phyloP scores from a whole-genome alignment of 2,888 invertebrate genomes.

The Brenthis hecate region DNA sequence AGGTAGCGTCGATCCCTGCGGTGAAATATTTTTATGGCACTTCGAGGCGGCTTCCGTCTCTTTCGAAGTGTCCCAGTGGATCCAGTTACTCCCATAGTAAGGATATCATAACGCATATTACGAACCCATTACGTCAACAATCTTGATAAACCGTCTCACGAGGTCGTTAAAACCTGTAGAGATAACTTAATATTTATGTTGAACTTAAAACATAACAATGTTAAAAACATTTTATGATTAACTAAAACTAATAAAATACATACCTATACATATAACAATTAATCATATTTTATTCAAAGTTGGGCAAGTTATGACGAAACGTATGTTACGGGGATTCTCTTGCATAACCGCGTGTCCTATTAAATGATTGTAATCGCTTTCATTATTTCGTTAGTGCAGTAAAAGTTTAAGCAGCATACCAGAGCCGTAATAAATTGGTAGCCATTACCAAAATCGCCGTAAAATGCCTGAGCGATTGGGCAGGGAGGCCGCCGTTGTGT shows the following conservation, averaged over 20 bases:
- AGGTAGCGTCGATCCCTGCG: conserved; percentile 70
- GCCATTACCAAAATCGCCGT: conserved; percentile 78
- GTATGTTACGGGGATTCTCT: conserved; percentile 41
- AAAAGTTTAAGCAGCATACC: conserved; percentile 67
- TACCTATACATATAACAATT: background rate
- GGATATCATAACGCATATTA: conserved; percentile 52
- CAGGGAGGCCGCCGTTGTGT: conserved; percentile 51
- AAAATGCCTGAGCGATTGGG: conserved; percentile 74
- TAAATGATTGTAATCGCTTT: conserved; percentile 66
- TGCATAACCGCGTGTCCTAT: conserved; percentile 40
- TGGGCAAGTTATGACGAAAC: conserved; percentile 45
- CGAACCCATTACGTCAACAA: conserved; percentile 56
- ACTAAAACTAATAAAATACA: conserved; percentile 23
- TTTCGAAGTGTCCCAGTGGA: conserved; percentile 56
- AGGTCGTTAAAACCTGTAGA: conserved; percentile 25
- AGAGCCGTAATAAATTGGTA: conserved; percentile 71
- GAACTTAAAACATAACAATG: conserved; percentile 1
- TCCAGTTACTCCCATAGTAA: conserved; percentile 68
- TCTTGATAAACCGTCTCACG: conserved; percentile 44
- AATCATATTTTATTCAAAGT: conserved; percentile 16
- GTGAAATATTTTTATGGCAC: conserved; percentile 77
- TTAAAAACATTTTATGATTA: background rate
- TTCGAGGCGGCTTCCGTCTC: conserved; percentile 70
- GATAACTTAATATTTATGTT: conserved; percentile 29
- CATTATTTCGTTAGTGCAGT: conserved; percentile 68